These are phyloP conservation scores for Labia minor DNA, from an alignment of 2,888 invertebrate species.

Conservation along the genomic window DNA sequence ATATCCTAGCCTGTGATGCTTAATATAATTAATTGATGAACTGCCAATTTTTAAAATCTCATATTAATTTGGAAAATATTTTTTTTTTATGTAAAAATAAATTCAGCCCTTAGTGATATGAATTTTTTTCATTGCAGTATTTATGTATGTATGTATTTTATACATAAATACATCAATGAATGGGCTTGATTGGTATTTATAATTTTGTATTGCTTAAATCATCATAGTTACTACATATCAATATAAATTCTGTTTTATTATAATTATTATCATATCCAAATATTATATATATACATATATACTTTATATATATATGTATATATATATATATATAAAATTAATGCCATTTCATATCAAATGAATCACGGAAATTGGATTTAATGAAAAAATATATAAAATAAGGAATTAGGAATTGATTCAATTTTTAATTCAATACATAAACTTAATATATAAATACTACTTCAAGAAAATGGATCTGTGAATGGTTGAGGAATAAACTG, in stretches of 20 bases:
- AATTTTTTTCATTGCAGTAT: background rate
- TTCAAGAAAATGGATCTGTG: too few relatives aligned
- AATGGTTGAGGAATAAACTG: too few relatives aligned
- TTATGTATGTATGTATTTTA: background rate
- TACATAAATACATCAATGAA: conserved; percentile 7
- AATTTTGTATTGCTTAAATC: background rate
- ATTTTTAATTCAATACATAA: too few relatives aligned
- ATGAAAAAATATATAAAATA: too few relatives aligned
- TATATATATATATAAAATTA: background rate
- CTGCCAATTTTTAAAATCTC: background rate
- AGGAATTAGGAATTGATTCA: too few relatives aligned
- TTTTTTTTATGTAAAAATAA: background rate
- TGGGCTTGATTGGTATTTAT: background rate
- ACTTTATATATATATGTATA: too few relatives aligned
- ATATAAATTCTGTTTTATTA: background rate
- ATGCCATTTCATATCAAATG: background rate
- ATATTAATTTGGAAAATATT: background rate
- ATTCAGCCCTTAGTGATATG: background rate
- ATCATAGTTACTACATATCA: conserved; percentile 2
- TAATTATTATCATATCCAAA: background rate
- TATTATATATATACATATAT: too few relatives aligned
- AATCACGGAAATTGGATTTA: background rate
- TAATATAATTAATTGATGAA: background rate
- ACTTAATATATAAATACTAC: too few relatives aligned
- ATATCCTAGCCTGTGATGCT: background rate